phyloP scores from a whole-genome alignment of 2,888 invertebrate species.

The Mythimna ferrago region DNA sequence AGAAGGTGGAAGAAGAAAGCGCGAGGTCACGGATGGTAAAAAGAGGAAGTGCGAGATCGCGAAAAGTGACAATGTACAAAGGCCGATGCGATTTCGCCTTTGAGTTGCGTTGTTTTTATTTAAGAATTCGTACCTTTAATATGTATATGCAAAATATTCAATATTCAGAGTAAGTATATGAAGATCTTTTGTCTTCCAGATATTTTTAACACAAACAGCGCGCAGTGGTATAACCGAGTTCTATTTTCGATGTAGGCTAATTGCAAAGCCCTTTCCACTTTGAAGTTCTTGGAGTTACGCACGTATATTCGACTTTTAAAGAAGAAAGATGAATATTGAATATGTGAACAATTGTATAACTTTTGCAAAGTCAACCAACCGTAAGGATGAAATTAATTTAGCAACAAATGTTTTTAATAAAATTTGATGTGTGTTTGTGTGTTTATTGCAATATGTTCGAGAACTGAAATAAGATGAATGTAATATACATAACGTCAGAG shows the following conservation, averaged over 20 bases:
- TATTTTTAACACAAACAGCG: conserved; percentile 28
- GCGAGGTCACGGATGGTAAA: no score
- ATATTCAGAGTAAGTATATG: not conserved
- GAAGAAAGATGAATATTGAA: not conserved
- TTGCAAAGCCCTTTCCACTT: conserved; percentile 21
- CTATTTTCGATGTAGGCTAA: conserved; percentile 35
- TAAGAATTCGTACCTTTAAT: not conserved
- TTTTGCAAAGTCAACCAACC: not conserved
- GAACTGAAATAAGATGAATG: not conserved
- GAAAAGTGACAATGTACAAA: not conserved
- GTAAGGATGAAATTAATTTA: not conserved
- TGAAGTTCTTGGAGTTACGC: conserved; percentile 1
- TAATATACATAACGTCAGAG: not conserved
- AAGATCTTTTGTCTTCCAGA: conserved; percentile 29
- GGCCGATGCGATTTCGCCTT: not conserved
- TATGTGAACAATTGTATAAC: not conserved
- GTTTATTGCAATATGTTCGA: not conserved
- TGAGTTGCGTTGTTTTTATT: not conserved
- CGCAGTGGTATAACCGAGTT: conserved; percentile 11
- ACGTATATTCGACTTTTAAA: not conserved
- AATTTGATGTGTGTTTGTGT: not conserved
- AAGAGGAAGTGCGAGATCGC: no score
- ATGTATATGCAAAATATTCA: not conserved
- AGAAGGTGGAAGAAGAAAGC: no score
- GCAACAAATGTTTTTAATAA: not conserved